These are phyloP conservation scores for Nycticryphes semicollaris DNA, from an alignment of 2,113 vertebrate species.

Conservation along the genomic window DNA sequence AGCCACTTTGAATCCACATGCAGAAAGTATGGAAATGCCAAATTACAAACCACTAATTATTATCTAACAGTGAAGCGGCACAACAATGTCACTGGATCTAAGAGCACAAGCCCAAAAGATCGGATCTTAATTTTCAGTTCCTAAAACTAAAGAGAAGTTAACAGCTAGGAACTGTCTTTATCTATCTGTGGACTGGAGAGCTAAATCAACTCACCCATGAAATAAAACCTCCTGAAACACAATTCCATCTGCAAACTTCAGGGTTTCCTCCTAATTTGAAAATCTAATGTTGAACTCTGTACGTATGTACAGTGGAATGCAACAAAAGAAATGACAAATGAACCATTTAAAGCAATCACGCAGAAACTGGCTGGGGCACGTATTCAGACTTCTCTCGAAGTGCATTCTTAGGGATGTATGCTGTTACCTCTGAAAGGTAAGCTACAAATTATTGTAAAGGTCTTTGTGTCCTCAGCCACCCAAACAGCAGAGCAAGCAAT, in stretches of 20 bases:
- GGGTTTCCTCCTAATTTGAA: not conserved
- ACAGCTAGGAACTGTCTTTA: not conserved
- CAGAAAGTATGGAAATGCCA: not conserved
- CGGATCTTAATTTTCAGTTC: not conserved
- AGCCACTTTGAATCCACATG: not conserved
- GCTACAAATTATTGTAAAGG: not conserved
- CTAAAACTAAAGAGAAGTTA: not conserved
- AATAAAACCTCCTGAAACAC: not conserved
- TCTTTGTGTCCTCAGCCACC: not conserved
- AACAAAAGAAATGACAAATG: not conserved
- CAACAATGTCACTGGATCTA: not conserved
- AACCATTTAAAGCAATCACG: not conserved
- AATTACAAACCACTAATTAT: not conserved
- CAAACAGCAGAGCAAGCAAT: not conserved
- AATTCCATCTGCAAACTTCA: not conserved
- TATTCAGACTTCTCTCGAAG: not conserved
- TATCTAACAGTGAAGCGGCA: not conserved
- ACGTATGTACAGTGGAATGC: not conserved
- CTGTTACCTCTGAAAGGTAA: not conserved
- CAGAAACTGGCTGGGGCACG: not conserved
- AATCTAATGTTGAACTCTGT: not conserved
- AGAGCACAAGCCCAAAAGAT: not conserved
- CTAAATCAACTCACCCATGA: not conserved
- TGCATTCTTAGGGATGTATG: not conserved
- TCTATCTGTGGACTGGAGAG: not conserved